These are phyloP conservation scores for Lepus townsendii DNA, from an alignment of 2,797 vertebrate species.

Conservation along the genomic window DNA sequence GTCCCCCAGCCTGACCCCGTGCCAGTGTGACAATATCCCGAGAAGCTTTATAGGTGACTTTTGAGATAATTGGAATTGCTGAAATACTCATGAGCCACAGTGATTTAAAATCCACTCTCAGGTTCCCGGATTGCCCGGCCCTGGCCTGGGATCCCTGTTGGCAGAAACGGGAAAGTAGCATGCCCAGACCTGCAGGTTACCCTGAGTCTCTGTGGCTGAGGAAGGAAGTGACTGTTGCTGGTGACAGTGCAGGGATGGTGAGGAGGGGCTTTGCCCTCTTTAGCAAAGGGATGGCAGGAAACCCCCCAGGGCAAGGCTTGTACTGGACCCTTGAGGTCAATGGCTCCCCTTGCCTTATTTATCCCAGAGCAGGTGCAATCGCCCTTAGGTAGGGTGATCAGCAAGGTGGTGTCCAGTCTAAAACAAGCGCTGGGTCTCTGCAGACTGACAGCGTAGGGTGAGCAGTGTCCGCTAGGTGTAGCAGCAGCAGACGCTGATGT, in stretches of 20 bases:
- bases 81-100: neutral
- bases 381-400: neutral
- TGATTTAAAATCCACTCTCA: neutral
- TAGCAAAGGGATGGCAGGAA: neutral
- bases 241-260: neutral
- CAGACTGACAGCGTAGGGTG: neutral
- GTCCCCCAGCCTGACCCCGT: neutral
- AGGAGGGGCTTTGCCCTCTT: neutral
- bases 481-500: neutral
- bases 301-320: neutral
- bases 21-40: neutral
- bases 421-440: neutral
- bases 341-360: neutral
- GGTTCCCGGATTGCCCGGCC: neutral
- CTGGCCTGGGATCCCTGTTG: neutral
- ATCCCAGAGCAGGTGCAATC: neutral
- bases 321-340: neutral
- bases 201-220: neutral
- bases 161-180: neutral
- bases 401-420: neutral
- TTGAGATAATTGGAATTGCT: neutral
- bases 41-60: neutral
- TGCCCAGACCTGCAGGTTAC: neutral
- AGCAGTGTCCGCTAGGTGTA: neutral
- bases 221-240: neutral